Base-by-base conservation (phyloP, 2,888 invertebrate species). In the Hypolimnas misippus region DNA sequence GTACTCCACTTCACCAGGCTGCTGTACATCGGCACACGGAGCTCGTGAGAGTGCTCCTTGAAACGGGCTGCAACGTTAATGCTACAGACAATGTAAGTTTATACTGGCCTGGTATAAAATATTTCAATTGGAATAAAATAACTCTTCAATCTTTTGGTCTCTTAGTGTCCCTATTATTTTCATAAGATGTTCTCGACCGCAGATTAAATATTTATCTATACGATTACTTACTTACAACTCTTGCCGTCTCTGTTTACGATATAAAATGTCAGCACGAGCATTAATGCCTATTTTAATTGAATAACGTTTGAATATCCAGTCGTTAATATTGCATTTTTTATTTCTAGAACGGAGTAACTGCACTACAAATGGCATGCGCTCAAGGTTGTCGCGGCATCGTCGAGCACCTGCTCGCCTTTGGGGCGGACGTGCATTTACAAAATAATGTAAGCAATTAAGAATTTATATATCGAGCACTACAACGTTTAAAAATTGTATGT, bases 1-100 rank as follows among this genome's bases (percentile, higher is more conserved):
- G 93, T 72, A 95, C 96, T 4, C 95, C 96, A 0, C 92, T 97
- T 29, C 96, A 97, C 77, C 92, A 95, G 55, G 96, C 96, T 0
- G 95, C 96, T 0, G 95, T 95, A 70, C 94, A 95, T 75, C 94
- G 96, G 69, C 95, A 96, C 76, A 94, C 96, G 0, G 94, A 94
- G 68, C 92, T 96, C 16, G 96, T 95, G n/a, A 93, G 94, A 68
- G 86, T 94, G 49, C 87, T 97, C 54, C 87, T 97, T 52, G 95
- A 95, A 19, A 92, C 93, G 25, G 95, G 95, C 10, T 95, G 95
- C 52, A 92, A 93, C 59, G 93, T 94, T 0, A 94, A 95, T 57
- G 83, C 89, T 14, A 80, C 82, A 0, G 91, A 92, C 65, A 83
- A 83, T 60, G 91, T 92, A 60, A 83, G 86, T 78, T 74, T 72